Percentiles rank a stretch among this genome's conserved stretches.
Evolutionary conservation across 2,113 vertebrate genomes (phyloP).

Genomic region (Recurvirostra avosetta): DNA sequence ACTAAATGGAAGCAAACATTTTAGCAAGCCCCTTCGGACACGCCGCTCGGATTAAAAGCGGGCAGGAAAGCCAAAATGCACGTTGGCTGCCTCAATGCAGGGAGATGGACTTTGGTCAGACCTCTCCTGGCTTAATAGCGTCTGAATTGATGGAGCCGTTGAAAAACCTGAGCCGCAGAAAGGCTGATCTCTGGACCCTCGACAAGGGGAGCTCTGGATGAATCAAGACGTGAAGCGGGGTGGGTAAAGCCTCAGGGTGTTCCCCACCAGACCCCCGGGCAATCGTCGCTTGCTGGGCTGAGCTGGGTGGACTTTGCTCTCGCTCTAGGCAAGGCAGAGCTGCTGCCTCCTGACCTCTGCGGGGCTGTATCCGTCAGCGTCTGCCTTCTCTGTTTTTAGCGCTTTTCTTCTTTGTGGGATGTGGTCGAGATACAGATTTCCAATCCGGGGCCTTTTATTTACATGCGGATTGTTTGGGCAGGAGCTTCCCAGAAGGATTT

Average conservation of each 20-base stretch:
- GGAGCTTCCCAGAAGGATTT: background rate
- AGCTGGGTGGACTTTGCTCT: background rate
- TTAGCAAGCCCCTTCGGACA: background rate
- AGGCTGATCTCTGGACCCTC: background rate
- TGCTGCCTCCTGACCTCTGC: background rate
- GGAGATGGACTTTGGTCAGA: background rate
- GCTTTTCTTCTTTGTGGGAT: background rate
- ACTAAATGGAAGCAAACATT: background rate
- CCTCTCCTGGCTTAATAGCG: fast-evolving
- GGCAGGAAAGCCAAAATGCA: background rate
- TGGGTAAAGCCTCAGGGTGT: fast-evolving
- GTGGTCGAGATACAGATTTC: background rate
- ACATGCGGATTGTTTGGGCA: background rate
- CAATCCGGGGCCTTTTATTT: background rate
- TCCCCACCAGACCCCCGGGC: background rate
- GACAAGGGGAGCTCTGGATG: background rate
- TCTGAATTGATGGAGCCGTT: background rate
- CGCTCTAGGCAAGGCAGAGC: background rate
- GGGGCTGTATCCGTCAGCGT: background rate
- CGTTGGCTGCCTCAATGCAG: background rate
- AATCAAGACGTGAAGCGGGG: background rate
- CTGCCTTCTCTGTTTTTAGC: background rate
- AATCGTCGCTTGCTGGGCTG: background rate
- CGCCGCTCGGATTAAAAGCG: fast-evolving
- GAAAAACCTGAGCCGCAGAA: background rate